Conservation (phyloP, 1,140 invertebrate species). For the Chrysopa pallens region DNA sequence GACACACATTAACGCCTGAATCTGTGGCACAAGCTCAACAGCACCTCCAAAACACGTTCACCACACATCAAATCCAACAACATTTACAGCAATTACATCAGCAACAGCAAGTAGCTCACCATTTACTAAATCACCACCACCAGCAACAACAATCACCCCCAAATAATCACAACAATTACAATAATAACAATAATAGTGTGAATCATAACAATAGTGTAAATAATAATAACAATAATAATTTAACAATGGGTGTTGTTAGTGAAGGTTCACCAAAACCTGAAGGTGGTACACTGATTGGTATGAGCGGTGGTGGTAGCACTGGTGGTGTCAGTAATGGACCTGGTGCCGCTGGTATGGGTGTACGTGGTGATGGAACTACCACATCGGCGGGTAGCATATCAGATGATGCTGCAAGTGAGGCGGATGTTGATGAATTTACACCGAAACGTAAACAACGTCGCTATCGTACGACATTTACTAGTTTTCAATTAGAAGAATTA, state of each 20-base stretch:
- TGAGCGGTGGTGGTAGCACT: constrained; percentile 21
- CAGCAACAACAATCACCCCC: not conserved
- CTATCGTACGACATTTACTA: constrained; percentile 88
- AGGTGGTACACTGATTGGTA: constrained; percentile 16
- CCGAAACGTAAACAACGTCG: constrained; percentile 81
- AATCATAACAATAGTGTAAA: not conserved
- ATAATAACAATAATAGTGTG: not conserved
- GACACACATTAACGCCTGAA: too few species aligned
- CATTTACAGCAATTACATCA: too few species aligned
- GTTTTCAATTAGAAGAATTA: constrained; percentile 87
- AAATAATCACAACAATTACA: not conserved
- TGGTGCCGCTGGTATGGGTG: constrained; percentile 6
- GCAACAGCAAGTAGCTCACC: too few species aligned
- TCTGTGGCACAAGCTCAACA: too few species aligned
- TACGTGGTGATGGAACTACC: not conserved
- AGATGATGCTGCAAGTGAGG: constrained; percentile 47
- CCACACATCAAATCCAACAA: too few species aligned
- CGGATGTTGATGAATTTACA: constrained; percentile 59
- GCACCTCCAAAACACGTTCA: too few species aligned
- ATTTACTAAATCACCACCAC: too few species aligned
- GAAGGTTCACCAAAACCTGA: constrained; percentile 16
- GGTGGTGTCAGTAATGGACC: constrained; percentile 16
- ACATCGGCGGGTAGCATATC: constrained; percentile 21
- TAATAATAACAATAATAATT: not conserved
- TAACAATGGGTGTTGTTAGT: not conserved